Evolutionary conservation across 2,888 invertebrate species (phyloP).

Genomic region (Pollenia amentaria): DNA sequence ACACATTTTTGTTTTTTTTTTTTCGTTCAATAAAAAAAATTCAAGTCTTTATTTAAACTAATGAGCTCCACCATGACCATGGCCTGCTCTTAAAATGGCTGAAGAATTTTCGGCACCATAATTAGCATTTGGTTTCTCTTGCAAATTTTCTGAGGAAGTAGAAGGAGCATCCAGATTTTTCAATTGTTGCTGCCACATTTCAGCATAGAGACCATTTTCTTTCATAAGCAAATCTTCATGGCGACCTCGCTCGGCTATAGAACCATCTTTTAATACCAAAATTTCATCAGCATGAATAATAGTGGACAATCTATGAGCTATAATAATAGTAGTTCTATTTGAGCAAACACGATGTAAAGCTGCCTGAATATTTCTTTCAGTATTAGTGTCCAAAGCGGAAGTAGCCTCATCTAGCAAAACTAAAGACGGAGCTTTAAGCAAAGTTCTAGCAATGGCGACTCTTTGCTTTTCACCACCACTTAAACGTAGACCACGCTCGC

Average conservation of each 20-base stretch:
- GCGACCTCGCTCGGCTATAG: slow-evolving; percentile 95
- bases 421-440: slow-evolving; percentile 95
- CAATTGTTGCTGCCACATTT: slow-evolving; percentile 97
- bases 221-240: slow-evolving; percentile 88
- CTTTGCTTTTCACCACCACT: slow-evolving; percentile 99
- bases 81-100: slow-evolving; percentile 76
- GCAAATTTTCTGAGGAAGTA: slow-evolving; percentile 28
- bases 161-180: slow-evolving; percentile 80
- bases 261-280: slow-evolving; percentile 95
- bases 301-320: slow-evolving; percentile 97
- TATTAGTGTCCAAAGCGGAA: slow-evolving; percentile 97
- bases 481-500: slow-evolving; percentile 96
- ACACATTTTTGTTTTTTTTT: neutral
- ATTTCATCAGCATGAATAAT: slow-evolving; percentile 98
- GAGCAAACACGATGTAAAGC: slow-evolving; percentile 94
- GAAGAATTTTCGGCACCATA: slow-evolving; percentile 31
- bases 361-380: slow-evolving; percentile 96
- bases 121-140: slow-evolving; percentile 37
- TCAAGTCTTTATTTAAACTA: slow-evolving; percentile 61
- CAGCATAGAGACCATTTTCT: slow-evolving; percentile 91
- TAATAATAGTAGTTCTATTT: slow-evolving; percentile 95
- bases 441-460: slow-evolving; percentile 97
- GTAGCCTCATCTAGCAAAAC: slow-evolving; percentile 98
- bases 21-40: slow-evolving; percentile 14
- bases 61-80: slow-evolving; percentile 77